These are phyloP conservation scores for Babyrousa celebensis DNA, from an alignment of 2,797 vertebrate species.

Conservation along the genomic window DNA sequence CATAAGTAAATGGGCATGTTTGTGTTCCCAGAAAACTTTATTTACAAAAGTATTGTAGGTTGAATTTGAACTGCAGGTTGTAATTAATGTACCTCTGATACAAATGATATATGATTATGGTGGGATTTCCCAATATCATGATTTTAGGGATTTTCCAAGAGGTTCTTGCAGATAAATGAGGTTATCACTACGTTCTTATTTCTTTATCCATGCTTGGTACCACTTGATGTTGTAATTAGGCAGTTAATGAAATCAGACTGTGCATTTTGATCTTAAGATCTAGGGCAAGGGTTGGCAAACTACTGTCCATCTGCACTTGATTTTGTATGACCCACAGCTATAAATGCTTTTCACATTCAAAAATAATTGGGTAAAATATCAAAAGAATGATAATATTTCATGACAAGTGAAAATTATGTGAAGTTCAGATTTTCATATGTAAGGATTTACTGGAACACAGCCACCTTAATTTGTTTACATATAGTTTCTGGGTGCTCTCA, in stretches of 20 bases:
- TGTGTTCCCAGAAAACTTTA: not conserved
- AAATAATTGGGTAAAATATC: constrained; percentile 19
- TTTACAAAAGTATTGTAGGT: constrained; percentile 8
- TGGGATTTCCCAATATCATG: not conserved
- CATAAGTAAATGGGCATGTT: not conserved
- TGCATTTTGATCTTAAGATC: constrained; percentile 15
- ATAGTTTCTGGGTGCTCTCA: too few relatives aligned
- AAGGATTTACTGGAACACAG: not conserved
- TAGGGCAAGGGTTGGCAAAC: not conserved
- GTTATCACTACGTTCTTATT: constrained; percentile 22
- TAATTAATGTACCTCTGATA: not conserved
- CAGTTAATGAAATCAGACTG: not conserved
- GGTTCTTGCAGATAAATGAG: not conserved
- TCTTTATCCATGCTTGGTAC: constrained; percentile 12
- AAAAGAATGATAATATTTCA: not conserved
- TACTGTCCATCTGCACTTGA: not conserved
- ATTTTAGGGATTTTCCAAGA: constrained; percentile 21
- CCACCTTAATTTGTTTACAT: not conserved
- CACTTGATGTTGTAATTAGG: not conserved
- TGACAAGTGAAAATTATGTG: not conserved
- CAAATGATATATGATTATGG: not conserved
- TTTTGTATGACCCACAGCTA: not conserved
- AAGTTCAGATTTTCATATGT: not conserved
- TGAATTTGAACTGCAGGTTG: not conserved
- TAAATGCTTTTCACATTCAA: constrained; percentile 58